Base-by-base conservation (phyloP, 2,797 vertebrate species). In the Spheniscus humboldti region DNA sequence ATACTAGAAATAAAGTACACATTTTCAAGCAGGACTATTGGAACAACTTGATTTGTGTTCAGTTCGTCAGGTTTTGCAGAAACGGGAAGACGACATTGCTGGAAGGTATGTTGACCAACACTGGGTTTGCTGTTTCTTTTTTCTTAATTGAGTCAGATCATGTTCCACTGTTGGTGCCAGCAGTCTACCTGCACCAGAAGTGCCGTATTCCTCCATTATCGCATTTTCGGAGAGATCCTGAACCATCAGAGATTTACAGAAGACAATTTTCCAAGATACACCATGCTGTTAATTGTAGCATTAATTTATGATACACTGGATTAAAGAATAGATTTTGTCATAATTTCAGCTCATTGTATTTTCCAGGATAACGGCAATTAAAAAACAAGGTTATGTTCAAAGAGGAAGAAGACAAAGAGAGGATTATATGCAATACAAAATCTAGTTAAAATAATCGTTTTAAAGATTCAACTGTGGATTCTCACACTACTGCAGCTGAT, bases 291-390 rank as follows among this genome's bases (percentile, higher is more conserved):
- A 78, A 72, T 82, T 74, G 48, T 59, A 77, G 28, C 31, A 22
- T 39, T 77, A n/a, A 48, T 53, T 73, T 89, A 31, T 72, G 57
- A 64, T 73, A 31, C 14, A 13, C 14, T 66, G 73, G 63, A 86
- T 78, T 86, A 68, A 76, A 55, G 31, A 78, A 45, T 45, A 73
- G 74, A 64, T 90, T 89, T 80, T 78, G 43, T 48, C 18, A 45
- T 67, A 59, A 84, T 81, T 55, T 71, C 16, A 72, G 30, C 15
- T 82, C 10, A 35, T 60, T 18, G 12, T 64, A 55, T 91, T 85
- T 94, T 90, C 53, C 33, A 75, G 45, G 62, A 56, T 68, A 86
- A 82, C 10, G 37, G 18, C 41, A 92, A 82, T 92, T 93, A 66
- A 87, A 82, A 88, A 91, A 27, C 37, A 64, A 86, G 8, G 14